These are phyloP conservation scores for Drosophila kanekoi DNA, from an alignment of 2,888 invertebrate genomes.

Conservation along the genomic window DNA sequence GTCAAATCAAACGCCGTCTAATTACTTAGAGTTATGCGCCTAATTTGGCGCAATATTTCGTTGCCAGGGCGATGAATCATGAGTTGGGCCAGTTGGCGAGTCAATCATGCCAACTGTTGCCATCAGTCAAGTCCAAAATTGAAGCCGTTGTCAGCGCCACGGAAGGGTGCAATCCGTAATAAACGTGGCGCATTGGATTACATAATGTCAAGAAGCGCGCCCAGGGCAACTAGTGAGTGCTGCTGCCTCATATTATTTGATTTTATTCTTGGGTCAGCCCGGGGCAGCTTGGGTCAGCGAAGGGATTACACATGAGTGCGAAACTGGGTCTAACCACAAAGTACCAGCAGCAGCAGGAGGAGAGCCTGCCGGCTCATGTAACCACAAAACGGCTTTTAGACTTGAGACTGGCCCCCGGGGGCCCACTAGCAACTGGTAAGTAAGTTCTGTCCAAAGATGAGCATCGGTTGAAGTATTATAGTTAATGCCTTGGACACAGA, in stretches of 20 bases:
- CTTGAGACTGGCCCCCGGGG: conserved; percentile 26
- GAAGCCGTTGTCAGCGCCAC: conserved; percentile 50
- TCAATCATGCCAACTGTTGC: conserved; percentile 77
- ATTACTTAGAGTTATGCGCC: conserved; percentile 81
- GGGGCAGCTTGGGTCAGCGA: conserved; percentile 62
- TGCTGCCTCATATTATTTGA: background rate
- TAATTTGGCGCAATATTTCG: conserved; percentile 75
- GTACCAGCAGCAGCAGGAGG: conserved; percentile 21
- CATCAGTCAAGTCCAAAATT: conserved; percentile 70
- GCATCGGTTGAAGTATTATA: conserved; percentile 16
- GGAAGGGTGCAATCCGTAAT: conserved; percentile 40
- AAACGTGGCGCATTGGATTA: conserved; percentile 64
- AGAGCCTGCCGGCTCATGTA: conserved; percentile 32
- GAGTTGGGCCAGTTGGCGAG: conserved; percentile 52
- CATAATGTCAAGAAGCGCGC: conserved; percentile 49
- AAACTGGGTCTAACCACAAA: conserved; percentile 58
- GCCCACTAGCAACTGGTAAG: conserved; percentile 16
- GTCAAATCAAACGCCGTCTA: conserved; percentile 58
- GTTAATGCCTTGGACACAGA: conserved; percentile 75
- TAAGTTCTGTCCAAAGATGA: background rate
- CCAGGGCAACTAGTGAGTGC: conserved; percentile 13
- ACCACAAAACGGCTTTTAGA: conserved; percentile 69
- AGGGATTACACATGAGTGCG: conserved; percentile 54
- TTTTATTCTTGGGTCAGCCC: conserved; percentile 35
- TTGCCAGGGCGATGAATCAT: conserved; percentile 80